These are phyloP conservation scores for Pedionomus torquatus DNA, from an alignment of 2,113 vertebrate species.

Conservation along the genomic window DNA sequence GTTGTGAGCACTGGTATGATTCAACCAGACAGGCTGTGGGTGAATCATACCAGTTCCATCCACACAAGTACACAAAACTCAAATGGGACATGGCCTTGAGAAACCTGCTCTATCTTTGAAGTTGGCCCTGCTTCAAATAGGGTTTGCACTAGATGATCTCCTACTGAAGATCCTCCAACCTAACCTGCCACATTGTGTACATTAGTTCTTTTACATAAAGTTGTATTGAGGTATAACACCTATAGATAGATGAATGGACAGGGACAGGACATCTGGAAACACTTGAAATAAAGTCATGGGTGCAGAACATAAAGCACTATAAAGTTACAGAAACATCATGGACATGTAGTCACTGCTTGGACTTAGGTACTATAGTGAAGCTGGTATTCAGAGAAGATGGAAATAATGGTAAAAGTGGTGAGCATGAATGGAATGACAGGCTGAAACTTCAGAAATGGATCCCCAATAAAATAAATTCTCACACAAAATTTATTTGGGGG, in stretches of 20 bases:
- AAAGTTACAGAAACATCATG: not conserved
- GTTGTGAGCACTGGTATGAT: not conserved
- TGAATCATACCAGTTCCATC: not conserved
- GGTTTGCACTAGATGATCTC: not conserved
- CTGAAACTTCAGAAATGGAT: not conserved
- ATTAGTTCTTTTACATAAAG: not conserved
- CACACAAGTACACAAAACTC: not conserved
- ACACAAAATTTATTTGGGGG: constrained; percentile 19
- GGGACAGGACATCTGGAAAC: not conserved
- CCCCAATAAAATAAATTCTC: not conserved
- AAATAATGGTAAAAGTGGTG: not conserved
- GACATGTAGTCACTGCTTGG: not conserved
- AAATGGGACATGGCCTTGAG: not conserved
- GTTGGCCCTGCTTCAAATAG: not conserved
- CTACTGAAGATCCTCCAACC: not conserved
- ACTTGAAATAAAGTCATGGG: not conserved
- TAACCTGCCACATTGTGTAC: not conserved
- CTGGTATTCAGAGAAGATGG: not conserved
- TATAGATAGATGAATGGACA: not conserved
- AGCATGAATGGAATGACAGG: not conserved
- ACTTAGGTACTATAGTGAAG: not conserved
- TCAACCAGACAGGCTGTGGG: not conserved
- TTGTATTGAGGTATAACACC: not conserved
- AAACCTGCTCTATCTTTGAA: not conserved
- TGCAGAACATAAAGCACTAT: not conserved